Percentiles rank a stretch among this genome's conserved stretches.
phyloP scores from a whole-genome alignment of 1,140 invertebrate genomes.

The Heliconius congener region DNA sequence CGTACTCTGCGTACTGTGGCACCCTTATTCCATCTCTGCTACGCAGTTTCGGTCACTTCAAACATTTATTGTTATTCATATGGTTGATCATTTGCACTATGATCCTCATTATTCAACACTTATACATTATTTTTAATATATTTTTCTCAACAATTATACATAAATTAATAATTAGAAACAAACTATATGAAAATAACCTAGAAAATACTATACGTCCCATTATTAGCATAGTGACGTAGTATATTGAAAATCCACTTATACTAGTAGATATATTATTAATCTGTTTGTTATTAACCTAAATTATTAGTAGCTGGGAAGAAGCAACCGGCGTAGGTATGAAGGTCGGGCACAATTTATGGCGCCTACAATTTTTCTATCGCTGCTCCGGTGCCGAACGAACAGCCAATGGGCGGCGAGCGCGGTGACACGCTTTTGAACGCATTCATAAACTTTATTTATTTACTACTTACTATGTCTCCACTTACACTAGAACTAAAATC shows the following conservation, averaged over 20 bases:
- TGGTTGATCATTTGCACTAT: background rate
- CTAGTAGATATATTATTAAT: background rate
- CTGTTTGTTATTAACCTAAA: conserved; percentile 31
- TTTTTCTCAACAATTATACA: too few relatives aligned
- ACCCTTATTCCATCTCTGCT: background rate
- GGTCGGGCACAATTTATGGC: conserved; percentile 33
- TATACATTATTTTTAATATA: too few relatives aligned
- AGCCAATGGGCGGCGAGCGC: conserved; percentile 1
- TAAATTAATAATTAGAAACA: too few relatives aligned
- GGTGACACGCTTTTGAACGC: conserved; percentile 23
- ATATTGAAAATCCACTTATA: background rate
- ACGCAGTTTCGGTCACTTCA: background rate
- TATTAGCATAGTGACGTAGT: background rate
- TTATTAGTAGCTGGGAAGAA: conserved; percentile 28
- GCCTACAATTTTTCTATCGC: conserved; percentile 33
- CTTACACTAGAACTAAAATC: background rate
- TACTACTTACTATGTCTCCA: conserved; percentile 12
- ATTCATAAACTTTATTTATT: conserved; percentile 32
- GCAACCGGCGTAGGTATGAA: conserved; percentile 31
- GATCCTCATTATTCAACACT: too few relatives aligned
- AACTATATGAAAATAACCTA: background rate
- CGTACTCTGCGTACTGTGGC: background rate
- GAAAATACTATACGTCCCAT: background rate
- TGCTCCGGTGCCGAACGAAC: conserved; percentile 16
- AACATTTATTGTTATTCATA: background rate